Evolutionary conservation across 2,113 vertebrate species (phyloP), one percentile per base, ranked within the genome.

Genomic region (Cheirogaleus medius): DNA sequence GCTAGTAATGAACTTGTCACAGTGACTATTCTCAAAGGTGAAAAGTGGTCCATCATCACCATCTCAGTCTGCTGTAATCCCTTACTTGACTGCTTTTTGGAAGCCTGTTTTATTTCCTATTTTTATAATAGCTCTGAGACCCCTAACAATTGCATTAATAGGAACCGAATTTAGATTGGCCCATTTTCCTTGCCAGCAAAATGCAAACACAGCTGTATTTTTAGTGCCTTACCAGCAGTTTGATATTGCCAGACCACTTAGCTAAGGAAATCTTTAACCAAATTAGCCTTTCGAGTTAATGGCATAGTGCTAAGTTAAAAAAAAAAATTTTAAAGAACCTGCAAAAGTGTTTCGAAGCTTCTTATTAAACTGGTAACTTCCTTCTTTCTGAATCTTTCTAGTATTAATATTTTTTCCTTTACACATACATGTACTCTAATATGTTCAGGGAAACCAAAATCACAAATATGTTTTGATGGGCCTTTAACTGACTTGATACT

Each of bases 11-110:
- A 37, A 14, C 18, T 6, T 32, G n/a, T 15, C 49, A 1, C 15
- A 2, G 34, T 5, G 47, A n/a, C 37, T 34, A 21, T 9, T 3
- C 25, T 39, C 12, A 8, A 4, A 4, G 20, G 1, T 8, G 32
- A 23, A 47, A 44, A 29, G 23, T 13, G 21, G 42, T 9, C 0
- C 6, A 0, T 7, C 10, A 0, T 27, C 54, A 54, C 29, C 17
- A 5, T 56, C 64, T 32, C 11, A 0, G 27, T 10, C 29, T 71
- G 77, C 44, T 23, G 0, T 5, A 10, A 47, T 23, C 11, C 21
- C 1, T 34, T 6, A 3, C 42, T 44, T 37, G 10, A 0, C 6
- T 12, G 42, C 88, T 80, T 32, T 42, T 64, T 15, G 20, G 25
- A 76, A 44, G 32, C n/a, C 52, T 87, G 68, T 39, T 63, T 42